Conservation (phyloP, 2,113 vertebrate species). For the Elgaria multicarinata region DNA sequence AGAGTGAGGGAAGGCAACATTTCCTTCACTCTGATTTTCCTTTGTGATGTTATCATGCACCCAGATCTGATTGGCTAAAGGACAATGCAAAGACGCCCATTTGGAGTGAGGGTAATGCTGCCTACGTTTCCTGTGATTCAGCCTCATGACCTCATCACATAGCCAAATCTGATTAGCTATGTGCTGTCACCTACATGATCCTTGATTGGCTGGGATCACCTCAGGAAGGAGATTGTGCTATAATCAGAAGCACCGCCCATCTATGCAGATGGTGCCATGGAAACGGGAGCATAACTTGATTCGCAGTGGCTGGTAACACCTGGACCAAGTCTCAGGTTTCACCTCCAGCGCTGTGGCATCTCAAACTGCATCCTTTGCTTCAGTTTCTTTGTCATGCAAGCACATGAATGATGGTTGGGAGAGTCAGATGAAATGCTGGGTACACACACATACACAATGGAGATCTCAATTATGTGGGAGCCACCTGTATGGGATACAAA, state of each 20-base stretch:
- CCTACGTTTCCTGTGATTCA: neutral
- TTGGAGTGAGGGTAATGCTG: neutral
- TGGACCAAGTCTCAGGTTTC: neutral
- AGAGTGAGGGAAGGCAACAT: neutral
- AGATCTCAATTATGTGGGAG: neutral
- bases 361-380: neutral
- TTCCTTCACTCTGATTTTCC: neutral
- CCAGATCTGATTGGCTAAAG: neutral
- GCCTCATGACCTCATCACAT: neutral
- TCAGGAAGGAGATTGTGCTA: neutral
- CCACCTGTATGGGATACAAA: neutral
- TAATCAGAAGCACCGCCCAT: neutral
- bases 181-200: too few species aligned
- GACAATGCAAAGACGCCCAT: neutral
- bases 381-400: neutral
- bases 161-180: neutral
- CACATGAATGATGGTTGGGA: neutral
- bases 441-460: neutral
- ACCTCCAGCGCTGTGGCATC: too few species aligned
- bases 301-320: neutral
- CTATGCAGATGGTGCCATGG: neutral
- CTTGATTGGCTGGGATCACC: neutral
- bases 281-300: neutral
- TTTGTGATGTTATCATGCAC: neutral
- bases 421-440: neutral